Conservation (phyloP, 2,888 invertebrate genomes). For the Stegophylla sp. region DNA sequence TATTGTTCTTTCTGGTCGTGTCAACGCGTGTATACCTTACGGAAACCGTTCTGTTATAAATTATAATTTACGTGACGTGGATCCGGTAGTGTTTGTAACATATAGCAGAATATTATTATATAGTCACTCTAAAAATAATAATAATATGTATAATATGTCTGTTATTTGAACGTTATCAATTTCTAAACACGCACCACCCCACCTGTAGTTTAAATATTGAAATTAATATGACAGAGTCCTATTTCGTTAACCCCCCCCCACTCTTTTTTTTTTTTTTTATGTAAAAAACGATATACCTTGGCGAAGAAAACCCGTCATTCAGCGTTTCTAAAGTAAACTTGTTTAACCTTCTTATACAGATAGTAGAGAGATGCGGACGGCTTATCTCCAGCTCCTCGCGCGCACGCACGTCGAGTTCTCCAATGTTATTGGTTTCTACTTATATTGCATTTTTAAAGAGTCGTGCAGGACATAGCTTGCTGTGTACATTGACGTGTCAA, state of each 20-base stretch:
- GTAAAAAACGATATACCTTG: neutral
- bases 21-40: neutral
- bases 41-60: neutral
- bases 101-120: too few relatives aligned
- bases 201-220: constrained; percentile 5
- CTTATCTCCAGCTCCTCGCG: neutral
- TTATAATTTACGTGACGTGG: neutral
- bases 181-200: neutral
- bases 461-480: neutral
- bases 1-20: neutral
- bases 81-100: neutral
- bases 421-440: neutral
- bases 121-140: neutral
- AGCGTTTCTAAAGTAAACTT: neutral
- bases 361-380: neutral
- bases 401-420: neutral
- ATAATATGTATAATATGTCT: too few relatives aligned
- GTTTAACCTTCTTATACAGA: neutral
- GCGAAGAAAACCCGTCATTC: neutral
- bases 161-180: constrained; percentile 17
- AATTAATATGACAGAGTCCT: neutral
- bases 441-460: constrained; percentile 1
- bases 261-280: neutral
- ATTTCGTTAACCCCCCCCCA: neutral
- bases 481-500: constrained; percentile 2